These are phyloP conservation scores for Monodelphis domestica DNA, from an alignment of 2,797 vertebrate genomes.

Conservation along the genomic window DNA sequence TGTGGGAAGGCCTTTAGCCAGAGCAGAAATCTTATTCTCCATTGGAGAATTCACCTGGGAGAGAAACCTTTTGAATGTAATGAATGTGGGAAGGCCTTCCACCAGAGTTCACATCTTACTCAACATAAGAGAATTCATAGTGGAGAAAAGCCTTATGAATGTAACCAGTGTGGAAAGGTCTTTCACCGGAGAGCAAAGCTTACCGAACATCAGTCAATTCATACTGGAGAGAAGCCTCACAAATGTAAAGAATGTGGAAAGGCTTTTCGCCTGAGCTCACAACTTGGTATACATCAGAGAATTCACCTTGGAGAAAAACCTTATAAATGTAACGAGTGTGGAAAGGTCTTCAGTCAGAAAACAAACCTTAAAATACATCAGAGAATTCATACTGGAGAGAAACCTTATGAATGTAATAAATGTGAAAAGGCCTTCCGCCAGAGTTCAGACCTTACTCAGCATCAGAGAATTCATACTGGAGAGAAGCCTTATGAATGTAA, in stretches of 20 bases:
- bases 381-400: conserved; percentile 56
- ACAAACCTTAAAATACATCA: conserved; percentile 53
- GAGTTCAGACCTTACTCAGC: not conserved
- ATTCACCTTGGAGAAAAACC: not conserved
- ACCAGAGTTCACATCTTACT: conserved; percentile 19
- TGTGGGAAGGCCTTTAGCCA: conserved; percentile 5
- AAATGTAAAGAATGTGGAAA: not conserved
- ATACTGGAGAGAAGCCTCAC: conserved; percentile 12
- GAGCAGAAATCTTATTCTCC: not conserved
- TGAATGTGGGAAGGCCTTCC: conserved; percentile 46
- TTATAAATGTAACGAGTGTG: not conserved
- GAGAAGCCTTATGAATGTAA: conserved; percentile 70
- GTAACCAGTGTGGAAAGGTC: conserved; percentile 8
- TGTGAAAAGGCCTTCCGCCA: not conserved
- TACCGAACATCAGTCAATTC: conserved; percentile 29
- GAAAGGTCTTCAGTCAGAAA: not conserved
- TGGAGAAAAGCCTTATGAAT: conserved; percentile 16
- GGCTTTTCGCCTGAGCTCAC: not conserved
- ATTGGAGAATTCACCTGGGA: conserved; percentile 14
- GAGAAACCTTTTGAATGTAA: conserved; percentile 29
- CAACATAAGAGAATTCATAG: conserved; percentile 20
- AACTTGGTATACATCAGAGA: not conserved
- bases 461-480: conserved; percentile 74
- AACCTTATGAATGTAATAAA: not conserved
- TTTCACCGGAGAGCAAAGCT: conserved; percentile 4